A percentile compares a stretch with the other conserved stretches of the same genome.
Evolutionary conservation across 2,113 vertebrate genomes (phyloP).

Genomic region (Elaphurus davidianus): DNA sequence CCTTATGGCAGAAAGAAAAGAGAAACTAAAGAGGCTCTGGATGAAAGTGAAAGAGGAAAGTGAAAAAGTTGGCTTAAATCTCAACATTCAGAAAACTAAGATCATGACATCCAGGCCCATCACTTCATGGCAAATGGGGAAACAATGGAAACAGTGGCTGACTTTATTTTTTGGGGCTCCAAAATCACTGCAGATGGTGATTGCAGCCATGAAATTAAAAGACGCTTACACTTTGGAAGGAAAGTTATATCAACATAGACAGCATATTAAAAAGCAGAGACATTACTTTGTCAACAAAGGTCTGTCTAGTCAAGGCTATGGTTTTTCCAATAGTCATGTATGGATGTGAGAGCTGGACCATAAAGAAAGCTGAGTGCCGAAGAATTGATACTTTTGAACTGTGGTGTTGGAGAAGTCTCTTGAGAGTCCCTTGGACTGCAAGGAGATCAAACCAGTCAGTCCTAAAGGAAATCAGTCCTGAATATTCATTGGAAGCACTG

Average conservation of each 20-base stretch:
- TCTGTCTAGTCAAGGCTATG: fast-evolving
- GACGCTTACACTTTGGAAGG: background rate
- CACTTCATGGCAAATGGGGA: background rate
- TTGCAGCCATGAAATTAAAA: background rate
- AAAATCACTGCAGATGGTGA: background rate
- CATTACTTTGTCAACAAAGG: background rate
- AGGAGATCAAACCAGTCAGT: too few relatives aligned
- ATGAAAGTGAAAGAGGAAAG: background rate
- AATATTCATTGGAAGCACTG: too few relatives aligned
- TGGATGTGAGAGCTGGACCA: too few relatives aligned
- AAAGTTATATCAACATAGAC: background rate
- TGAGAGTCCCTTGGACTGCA: too few relatives aligned
- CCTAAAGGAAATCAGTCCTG: too few relatives aligned
- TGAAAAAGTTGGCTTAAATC: background rate
- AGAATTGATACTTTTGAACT: too few relatives aligned
- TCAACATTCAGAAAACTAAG: background rate
- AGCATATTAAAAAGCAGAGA: background rate
- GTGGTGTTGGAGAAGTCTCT: too few relatives aligned
- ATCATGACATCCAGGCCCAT: background rate
- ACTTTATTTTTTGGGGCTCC: background rate
- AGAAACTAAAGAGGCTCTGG: background rate
- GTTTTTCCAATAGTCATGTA: background rate
- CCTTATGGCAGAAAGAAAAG: background rate
- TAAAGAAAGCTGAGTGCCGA: too few relatives aligned
- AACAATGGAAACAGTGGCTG: background rate